Conservation (phyloP, 2,888 invertebrate species). For the Xestoiulus laeticollis region DNA sequence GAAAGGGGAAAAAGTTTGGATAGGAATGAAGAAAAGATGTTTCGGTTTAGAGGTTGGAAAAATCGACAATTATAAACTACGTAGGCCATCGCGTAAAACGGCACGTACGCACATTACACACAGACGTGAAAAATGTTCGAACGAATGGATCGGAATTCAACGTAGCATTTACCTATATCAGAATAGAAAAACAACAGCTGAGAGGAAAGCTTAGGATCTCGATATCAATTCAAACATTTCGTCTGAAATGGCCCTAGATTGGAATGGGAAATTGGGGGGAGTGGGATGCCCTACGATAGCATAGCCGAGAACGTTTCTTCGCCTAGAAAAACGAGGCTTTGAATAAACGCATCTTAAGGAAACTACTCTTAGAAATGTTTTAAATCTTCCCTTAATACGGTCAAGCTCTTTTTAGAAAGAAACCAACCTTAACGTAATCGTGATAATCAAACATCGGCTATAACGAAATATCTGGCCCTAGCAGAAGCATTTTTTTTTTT, state of each 20-base stretch:
- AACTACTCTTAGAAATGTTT: not conserved
- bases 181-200: not conserved
- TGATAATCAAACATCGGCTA: not conserved
- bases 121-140: slow-evolving; percentile 3
- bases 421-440: not conserved
- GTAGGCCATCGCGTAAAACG: not conserved
- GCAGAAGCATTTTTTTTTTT: not conserved
- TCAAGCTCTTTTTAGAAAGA: not conserved
- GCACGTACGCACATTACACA: slow-evolving; percentile 10
- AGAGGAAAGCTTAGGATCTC: not conserved
- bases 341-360: slow-evolving; percentile 8
- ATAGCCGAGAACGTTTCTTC: not conserved
- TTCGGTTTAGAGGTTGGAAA: not conserved
- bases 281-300: slow-evolving; percentile 6
- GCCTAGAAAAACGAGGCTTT: not conserved
- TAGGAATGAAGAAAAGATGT: not conserved
- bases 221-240: not conserved
- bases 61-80: not conserved
- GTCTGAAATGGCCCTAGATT: not conserved
- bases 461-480: not conserved
- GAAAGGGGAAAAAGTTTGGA: not conserved
- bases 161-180: slow-evolving; percentile 39
- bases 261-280: too few species aligned
- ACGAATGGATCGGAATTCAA: not conserved
- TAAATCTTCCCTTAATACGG: not conserved